Percentiles rank a stretch among this genome's conserved stretches.
Conservation (phyloP, 2,113 vertebrate genomes). For the Orycteropus afer region DNA sequence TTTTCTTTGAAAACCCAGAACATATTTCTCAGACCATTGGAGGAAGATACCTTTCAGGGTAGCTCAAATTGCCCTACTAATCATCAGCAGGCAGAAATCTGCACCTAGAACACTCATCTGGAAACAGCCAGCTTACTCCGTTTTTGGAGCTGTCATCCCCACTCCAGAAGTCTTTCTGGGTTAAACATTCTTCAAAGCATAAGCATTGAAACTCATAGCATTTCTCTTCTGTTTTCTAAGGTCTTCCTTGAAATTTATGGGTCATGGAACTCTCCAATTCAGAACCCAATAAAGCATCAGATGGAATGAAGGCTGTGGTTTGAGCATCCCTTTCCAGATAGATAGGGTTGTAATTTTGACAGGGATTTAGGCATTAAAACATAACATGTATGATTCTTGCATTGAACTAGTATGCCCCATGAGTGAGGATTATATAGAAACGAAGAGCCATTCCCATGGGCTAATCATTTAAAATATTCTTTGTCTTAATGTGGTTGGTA, state of each 20-base stretch:
- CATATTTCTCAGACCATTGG: conserved; percentile 48
- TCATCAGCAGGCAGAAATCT: conserved; percentile 67
- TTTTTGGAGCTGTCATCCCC: conserved; percentile 52
- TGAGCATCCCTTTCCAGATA: neutral
- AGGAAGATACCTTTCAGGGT: conserved; percentile 58
- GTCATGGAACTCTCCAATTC: neutral
- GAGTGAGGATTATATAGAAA: neutral
- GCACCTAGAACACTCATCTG: conserved; percentile 55
- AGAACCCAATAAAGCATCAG: neutral
- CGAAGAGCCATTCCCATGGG: neutral
- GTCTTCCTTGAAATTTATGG: neutral
- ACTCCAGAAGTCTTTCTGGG: conserved; percentile 56
- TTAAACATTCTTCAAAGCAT: conserved; percentile 71
- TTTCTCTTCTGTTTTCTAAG: conserved; percentile 25
- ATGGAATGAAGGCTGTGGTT: neutral
- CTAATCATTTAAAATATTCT: neutral
- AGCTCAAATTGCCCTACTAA: conserved; percentile 52
- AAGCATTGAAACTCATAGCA: neutral
- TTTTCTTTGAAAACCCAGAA: conserved; percentile 29
- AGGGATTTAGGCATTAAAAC: neutral
- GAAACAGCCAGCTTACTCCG: neutral
- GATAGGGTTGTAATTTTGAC: neutral
- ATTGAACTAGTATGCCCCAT: neutral
- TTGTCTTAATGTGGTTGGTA: neutral
- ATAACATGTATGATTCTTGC: neutral